Base-by-base conservation (phyloP, 2,888 invertebrate genomes). In the Mimumesa dahlbomi region DNA sequence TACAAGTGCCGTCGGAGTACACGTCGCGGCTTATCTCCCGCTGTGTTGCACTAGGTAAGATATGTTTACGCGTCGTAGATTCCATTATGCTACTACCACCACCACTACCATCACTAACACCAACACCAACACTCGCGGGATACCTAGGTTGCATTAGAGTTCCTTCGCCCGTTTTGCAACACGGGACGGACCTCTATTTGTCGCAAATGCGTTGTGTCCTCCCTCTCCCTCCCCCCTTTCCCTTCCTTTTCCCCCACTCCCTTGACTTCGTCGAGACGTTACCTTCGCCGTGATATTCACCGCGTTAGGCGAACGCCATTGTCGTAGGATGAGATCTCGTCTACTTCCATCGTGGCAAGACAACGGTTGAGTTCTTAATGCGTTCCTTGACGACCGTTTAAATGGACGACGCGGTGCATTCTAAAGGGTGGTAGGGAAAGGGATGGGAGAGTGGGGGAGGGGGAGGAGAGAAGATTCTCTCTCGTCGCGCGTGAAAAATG, bases 21-120 rank as follows among this genome's bases (percentile, higher is more conserved):
- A 48, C 40, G 22, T 53, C 19, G 40, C 40, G 50, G 66, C 75
- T 75, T 72, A 66, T 75, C 72, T 66, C 34, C 21, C 25, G 46
- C 43, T 54, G 52, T 50, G 49, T n/a, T 43, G 61, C 31, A 53
- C 34, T 62, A 31, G 53, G 9, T 58, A 25, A 63, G 75, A 70
- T 65, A 65, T 53, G 67, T 65, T 78, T 78, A 63, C 78, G 75
- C 77, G 62, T 59, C 67, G 64, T 53, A 63, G 73, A 59, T 76
- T 62, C 67, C 57, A 75, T 78, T 78, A 64, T 78, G 75, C 56
- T 58, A 21, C 61, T 52, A 3, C 21, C 34, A 7, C 25, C n/a
- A n/a, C n/a, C n/a, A n/a, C n/a, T n/a, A n/a, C n/a, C n/a, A n/a
- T n/a, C n/a, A n/a, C n/a, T n/a, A n/a, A n/a, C n/a, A n/a, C n/a